Base-by-base conservation (phyloP, 2,797 vertebrate genomes). In the Tokudaia muenninki region DNA sequence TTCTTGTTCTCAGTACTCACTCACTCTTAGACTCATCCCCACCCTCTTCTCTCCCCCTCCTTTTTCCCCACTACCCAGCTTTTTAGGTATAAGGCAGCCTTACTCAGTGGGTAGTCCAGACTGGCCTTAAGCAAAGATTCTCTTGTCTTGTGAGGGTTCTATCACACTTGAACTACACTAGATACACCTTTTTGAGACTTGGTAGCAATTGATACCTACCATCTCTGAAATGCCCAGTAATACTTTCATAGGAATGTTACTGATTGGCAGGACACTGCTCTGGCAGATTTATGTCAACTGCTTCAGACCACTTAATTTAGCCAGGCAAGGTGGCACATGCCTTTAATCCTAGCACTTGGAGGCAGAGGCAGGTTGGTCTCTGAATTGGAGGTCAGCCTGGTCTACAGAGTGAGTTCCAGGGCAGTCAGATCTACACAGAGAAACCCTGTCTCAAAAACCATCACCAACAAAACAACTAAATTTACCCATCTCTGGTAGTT, bases 121-220 rank as follows among this genome's bases (percentile, higher is more conserved):
- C 41, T 78, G 70, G 24, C 5, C 37, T 34, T 24, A 41, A 77
- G 77, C 26, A 21, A 3, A 59, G n/a, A 44, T 75, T 41, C 24
- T 88, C 55, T 16, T 74, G 67, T 55, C 14, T 37, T 24, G 9
- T 41, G 52, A 88, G 86, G 19, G 16, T 59, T 59, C 72, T 26
- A 63, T 13, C 41, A 90, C 29, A n/a, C 29, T 34, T 16, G 19
- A 44, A 34, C 57, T 94, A 75, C 3, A 31, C 9, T 77, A 89
- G 55, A 94, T 90, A 21, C 6, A 79, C n/a, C 21, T 34, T 92
- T 94, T 95, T 95, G 80, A 72, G 65, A 37, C n/a, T 87, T 96
- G 63, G 16, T 95, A 47, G 65, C 65, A n/a, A 70, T 70, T 70
- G 34, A 3, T 41, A 41, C 52, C 55, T 94, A 29, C 59, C 22